Base-by-base conservation (phyloP, 1,140 invertebrate genomes). In the Cephus cinctus region DNA sequence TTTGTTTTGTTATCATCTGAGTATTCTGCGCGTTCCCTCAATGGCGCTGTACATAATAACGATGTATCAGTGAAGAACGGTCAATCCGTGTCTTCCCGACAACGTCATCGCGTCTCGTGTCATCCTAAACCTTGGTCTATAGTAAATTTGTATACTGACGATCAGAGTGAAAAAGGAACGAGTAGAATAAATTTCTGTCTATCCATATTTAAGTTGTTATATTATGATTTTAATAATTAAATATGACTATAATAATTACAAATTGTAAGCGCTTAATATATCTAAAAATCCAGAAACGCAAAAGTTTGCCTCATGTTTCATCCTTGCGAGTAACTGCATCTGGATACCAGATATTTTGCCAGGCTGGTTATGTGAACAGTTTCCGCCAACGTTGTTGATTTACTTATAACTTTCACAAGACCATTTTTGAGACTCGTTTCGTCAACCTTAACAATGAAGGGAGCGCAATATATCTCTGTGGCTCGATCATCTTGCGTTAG, bases 401-500 rank as follows among this genome's bases (percentile, higher is more conserved):
- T 80, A 63, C 80, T 88, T 23, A 85, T 76, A 47, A 94, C 67
- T 54, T 80, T 71, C 47, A 86, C 70, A 48, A 92, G 80, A n/a
- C 90, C 90, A 74, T 80, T 83, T 54, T 80, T 79, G 2, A 92
- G 71, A 43, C 86, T 86, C 25, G 73, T 75, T 42, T 82, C 79
- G 65, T 83, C 78, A 9, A 90, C 64, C 3, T 85, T 72, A 27
- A 88, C 69, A 45, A 82, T 81, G 57, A 86, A 90, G n/a, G 86
- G 83, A 5, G 90, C 70, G n/a, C 79, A 75, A 54, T 81, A 68
- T 39, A 61, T 64, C 52, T 79, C 71, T 20, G 51, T 45, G 38
- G 36, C 41, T 49, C 50, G 34, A 27, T 55, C 44, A 20, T 47
- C 52, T 5, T 56, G 62, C 5, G 57, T 57, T 30, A 73, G 55